Base-by-base conservation (phyloP, 2,888 invertebrate species). In the Rhaphigaster nebulosa region DNA sequence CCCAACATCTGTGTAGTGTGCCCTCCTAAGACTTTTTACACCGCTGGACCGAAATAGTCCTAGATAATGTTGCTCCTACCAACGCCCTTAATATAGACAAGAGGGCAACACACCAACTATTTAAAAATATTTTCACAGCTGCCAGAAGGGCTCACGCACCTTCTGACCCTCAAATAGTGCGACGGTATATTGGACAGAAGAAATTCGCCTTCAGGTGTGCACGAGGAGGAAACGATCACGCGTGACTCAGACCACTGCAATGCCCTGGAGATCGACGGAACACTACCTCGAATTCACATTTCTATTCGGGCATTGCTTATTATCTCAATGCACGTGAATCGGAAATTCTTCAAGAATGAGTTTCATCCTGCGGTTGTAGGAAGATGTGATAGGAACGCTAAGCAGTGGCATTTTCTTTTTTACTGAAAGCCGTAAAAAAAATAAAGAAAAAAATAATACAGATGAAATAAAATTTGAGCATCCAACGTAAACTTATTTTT, bases 111-210 rank as follows among this genome's bases (percentile, higher is more conserved):
- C 29, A 65, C 29, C 34, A 12, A 34, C 70, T 38, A 76, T 76
- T 76, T 76, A 76, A 76, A 76, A 76, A 76, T 76, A 38, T 76
- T 76, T 76, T 38, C 70, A 76, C 70, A 76, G 70, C 70, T 76
- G 70, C 38, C 70, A 38, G 34, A 38, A 38, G 70, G 70, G 70
- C 26, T 8, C 70, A 29, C 65, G 65, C 29, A 18, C 5, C 65
- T 38, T 76, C 38, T 38, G 23, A 76, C 38, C 38, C 38, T 15
- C 23, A 38, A 8, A 76, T 29, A 65, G 13, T 60, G 1, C 6
- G 60, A n/a, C n/a, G 12, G 29, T 29, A 34, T 34, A 3, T 12
- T 29, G 65, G 34, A 4, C 4, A 34, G 29, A 18, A 29, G 29
- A 29, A 3, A 65, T 65, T 5, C 4, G 29, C 18, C 8, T 15